phyloP scores from a whole-genome alignment of 2,797 vertebrate genomes.

The Dipus sagitta region DNA sequence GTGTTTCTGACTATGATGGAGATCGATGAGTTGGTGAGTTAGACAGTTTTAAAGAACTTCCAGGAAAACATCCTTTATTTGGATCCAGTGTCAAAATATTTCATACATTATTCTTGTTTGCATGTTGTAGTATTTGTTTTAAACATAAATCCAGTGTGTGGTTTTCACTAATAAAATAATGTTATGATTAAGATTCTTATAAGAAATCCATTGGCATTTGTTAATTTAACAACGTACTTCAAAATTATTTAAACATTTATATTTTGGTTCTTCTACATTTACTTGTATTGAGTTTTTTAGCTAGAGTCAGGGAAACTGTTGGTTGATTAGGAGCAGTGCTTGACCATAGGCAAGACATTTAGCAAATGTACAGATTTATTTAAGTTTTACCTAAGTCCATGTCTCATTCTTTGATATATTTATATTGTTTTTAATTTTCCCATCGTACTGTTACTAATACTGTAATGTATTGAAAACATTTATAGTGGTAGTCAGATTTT shows the following conservation, averaged over 20 bases:
- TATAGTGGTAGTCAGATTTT: neutral
- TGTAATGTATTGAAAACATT: neutral
- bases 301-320: neutral
- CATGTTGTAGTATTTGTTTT: neutral
- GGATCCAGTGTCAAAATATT: neutral
- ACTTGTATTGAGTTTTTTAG: neutral
- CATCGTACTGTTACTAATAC: neutral
- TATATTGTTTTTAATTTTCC: neutral
- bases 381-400: neutral
- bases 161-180: neutral
- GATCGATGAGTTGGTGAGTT: neutral
- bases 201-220: neutral
- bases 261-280: neutral
- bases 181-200: neutral
- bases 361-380: neutral
- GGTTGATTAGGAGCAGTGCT: neutral
- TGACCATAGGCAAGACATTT: neutral
- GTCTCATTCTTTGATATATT: neutral
- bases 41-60: slow-evolving; percentile 16
- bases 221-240: neutral
- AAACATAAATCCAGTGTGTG: neutral
- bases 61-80: neutral
- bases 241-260: neutral
- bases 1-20: neutral
- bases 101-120: neutral